These are phyloP conservation scores for Aplochiton taeniatus DNA, from an alignment of 2,797 vertebrate genomes.

Conservation along the genomic window DNA sequence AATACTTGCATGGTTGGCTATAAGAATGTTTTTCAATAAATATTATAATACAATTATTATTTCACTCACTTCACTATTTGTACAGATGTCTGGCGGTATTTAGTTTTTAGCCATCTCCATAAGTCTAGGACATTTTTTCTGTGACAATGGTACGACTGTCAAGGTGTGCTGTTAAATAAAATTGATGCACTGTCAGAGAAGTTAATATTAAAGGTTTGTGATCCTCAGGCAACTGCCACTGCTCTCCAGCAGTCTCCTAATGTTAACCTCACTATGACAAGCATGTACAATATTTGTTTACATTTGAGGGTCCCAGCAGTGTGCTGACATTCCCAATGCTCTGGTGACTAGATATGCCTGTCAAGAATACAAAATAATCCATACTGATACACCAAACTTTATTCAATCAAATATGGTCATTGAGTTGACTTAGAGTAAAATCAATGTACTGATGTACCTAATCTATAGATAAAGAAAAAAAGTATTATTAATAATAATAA, in stretches of 20 bases:
- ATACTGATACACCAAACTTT: constrained; percentile 55
- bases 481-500: too few relatives aligned
- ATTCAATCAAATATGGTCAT: constrained; percentile 57
- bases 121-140: background rate
- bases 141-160: constrained; percentile 7
- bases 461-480: too few relatives aligned
- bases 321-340: constrained; percentile 68
- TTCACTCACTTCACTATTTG: too few relatives aligned
- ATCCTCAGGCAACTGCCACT: constrained; percentile 49
- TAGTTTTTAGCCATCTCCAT: background rate
- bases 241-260: constrained; percentile 36
- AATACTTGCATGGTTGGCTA: too few relatives aligned
- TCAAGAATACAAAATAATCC: constrained; percentile 67
- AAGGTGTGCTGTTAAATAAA: constrained; percentile 4
- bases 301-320: constrained; percentile 67
- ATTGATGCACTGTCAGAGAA: constrained; percentile 42
- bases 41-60: too few relatives aligned
- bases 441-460: constrained; percentile 2
- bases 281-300: constrained; percentile 76
- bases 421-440: constrained; percentile 23
- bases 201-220: constrained; percentile 42
- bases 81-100: too few relatives aligned
- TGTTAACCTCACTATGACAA: constrained; percentile 57
- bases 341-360: constrained; percentile 70
- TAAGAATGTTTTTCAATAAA: too few relatives aligned